Evolutionary conservation across 2,113 vertebrate species (phyloP), one percentile per base, ranked within the genome.

Genomic region (Syrmaticus mikado): DNA sequence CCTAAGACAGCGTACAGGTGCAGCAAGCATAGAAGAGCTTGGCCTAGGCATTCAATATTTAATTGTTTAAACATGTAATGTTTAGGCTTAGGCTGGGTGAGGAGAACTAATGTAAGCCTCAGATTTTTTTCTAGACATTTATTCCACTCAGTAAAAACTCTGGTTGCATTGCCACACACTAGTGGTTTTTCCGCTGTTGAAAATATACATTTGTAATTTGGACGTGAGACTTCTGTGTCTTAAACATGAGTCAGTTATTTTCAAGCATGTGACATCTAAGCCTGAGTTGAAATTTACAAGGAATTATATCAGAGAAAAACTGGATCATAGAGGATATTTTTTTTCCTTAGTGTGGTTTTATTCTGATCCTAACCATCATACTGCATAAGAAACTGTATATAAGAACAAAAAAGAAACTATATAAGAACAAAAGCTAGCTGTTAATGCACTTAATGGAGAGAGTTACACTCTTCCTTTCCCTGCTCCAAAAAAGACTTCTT

Each of bases 201-300:
- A 76, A 45, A 10, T 28, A 77, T 28, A 46, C 80, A 50, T 64
- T 74, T 92, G 4, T 58, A 32, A 45, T 74, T 55, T 86, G 41
- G 77, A 9, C 57, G 41, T 30, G 73, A 12, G 41, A 32, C 7
- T 62, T 73, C 43, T 85, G 8, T 22, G 3, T 36, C 40, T 93
- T 72, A 77, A 19, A 76, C 48, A 27, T 6, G 40, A 71, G 53
- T 19, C 38, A 40, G 22, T 28, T 72, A 22, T 32, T 60, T 92
- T 81, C 17, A n/a, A 57, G 11, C 21, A 18, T 61, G 19, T 57
- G 17, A n/a, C 0, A 0, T 74, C 13, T 19, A 81, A 83, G 8
- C 7, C 25, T 50, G 50, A 79, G 30, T 45, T 66, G 14, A 62
- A 46, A 61, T 82, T 68, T 52, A 50, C n/a, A 87, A 73, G 53